Conservation (phyloP, 2,797 vertebrate species). For the Neosilurus hyrtlii region DNA sequence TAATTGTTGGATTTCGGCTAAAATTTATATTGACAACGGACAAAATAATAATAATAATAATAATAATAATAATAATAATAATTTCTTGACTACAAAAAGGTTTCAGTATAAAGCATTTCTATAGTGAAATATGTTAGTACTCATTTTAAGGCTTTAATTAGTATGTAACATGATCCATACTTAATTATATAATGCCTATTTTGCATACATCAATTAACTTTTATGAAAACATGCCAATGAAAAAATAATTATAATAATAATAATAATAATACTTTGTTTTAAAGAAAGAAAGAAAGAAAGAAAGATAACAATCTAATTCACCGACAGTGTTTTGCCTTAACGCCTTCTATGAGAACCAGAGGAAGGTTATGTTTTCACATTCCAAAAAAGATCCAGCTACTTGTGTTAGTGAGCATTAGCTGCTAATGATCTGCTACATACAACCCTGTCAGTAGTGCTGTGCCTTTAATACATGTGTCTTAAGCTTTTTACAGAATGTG, state of each 20-base stretch:
- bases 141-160: background rate
- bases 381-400: background rate
- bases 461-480: slow-evolving; percentile 20
- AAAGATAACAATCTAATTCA: background rate
- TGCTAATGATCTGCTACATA: background rate
- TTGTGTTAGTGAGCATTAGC: background rate
- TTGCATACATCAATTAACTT: background rate
- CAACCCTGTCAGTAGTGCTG: background rate
- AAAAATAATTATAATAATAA: background rate
- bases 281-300: background rate
- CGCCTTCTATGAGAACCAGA: background rate
- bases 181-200: background rate
- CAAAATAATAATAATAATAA: too few species aligned
- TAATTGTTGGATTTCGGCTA: background rate
- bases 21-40: background rate
- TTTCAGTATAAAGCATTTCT: background rate
- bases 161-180: background rate
- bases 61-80: background rate
- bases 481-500: slow-evolving; percentile 56
- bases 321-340: slow-evolving; percentile 3
- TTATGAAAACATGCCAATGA: background rate
- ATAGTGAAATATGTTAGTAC: background rate
- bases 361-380: background rate
- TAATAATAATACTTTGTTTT: too few species aligned
- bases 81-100: too few species aligned